Conservation (phyloP, 2,888 invertebrate genomes). For the Drosophila villosipedis region DNA sequence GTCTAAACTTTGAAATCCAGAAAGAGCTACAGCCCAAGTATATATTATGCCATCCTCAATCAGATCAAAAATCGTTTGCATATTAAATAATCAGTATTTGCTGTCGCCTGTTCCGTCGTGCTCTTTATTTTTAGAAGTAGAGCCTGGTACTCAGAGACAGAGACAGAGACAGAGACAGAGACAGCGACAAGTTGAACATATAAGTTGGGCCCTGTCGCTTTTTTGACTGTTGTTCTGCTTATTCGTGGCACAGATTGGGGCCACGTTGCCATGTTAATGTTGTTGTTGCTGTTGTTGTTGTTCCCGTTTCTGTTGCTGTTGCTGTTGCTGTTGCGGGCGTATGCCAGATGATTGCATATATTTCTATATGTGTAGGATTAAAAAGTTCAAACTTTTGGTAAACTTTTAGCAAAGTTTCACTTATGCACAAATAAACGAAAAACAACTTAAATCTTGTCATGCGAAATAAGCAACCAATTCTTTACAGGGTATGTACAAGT, state of each 20-base stretch:
- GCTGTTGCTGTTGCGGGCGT: constrained; percentile 7
- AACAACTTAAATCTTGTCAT: not conserved
- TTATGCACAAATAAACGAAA: not conserved
- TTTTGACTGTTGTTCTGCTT: constrained; percentile 40
- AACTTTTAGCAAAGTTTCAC: not conserved
- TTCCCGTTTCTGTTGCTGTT: not conserved
- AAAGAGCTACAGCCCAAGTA: not conserved
- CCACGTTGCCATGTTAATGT: constrained; percentile 50
- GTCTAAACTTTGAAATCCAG: not conserved
- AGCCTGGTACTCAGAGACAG: constrained; percentile 7
- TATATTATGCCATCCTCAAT: not conserved
- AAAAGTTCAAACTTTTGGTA: not conserved
- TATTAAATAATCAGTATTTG: not conserved
- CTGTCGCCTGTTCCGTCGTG: constrained; percentile 38
- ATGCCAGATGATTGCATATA: not conserved
- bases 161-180: not conserved
- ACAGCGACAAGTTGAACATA: constrained; percentile 31
- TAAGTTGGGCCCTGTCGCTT: constrained; percentile 37
- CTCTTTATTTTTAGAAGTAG: constrained; percentile 14
- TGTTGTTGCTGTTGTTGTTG: not conserved
- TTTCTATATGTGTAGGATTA: not conserved
- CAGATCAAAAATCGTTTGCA: not conserved
- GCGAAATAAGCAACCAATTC: no score
- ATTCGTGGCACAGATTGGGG: constrained; percentile 44
- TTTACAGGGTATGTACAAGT: constrained; percentile 13